These are phyloP conservation scores for Podabrus alpinus DNA, from an alignment of 2,888 invertebrate species.

Conservation along the genomic window DNA sequence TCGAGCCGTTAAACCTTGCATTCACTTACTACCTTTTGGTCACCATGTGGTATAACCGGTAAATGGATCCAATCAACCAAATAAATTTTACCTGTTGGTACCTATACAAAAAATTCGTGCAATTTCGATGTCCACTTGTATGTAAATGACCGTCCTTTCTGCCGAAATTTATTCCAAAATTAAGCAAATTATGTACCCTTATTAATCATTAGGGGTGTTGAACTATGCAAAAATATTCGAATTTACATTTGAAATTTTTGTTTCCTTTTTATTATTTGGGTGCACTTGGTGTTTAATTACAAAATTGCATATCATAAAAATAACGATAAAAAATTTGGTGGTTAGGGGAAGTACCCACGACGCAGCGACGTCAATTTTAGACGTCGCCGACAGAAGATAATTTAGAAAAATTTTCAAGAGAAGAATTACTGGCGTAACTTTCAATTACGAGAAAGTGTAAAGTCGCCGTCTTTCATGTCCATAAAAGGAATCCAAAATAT, in stretches of 20 bases:
- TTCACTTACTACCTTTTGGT: background rate
- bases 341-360: background rate
- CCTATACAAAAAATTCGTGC: background rate
- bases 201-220: background rate
- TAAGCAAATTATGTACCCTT: background rate
- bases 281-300: background rate
- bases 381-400: background rate
- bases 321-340: background rate
- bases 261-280: background rate
- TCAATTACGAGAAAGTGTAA: background rate
- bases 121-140: background rate
- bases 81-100: background rate
- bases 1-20: background rate
- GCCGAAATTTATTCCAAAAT: background rate
- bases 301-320: background rate
- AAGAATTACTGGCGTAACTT: background rate
- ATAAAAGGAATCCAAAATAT: constrained; percentile 4
- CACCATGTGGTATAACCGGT: constrained; percentile 6
- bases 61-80: background rate
- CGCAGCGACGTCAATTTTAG: background rate
- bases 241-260: background rate
- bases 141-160: background rate
- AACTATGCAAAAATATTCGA: background rate
- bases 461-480: background rate
- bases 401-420: background rate